phyloP scores from a whole-genome alignment of 2,797 vertebrate species.

The Heliangelus exortis region DNA sequence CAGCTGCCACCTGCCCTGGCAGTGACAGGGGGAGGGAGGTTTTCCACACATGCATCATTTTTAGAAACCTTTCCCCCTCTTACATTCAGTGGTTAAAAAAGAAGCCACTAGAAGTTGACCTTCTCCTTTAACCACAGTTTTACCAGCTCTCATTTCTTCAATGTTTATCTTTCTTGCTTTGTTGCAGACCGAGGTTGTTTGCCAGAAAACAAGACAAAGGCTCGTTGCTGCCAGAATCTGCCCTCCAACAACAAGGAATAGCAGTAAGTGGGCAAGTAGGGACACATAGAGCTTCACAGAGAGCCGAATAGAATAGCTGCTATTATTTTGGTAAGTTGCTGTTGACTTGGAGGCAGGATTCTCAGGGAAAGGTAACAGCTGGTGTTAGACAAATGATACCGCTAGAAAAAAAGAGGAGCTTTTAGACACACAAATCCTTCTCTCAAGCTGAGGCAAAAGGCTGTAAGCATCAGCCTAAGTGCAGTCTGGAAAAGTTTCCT shows the following conservation, averaged over 20 bases:
- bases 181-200: background rate
- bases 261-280: conserved; percentile 47
- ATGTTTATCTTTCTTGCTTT: conserved; percentile 5
- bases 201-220: conserved; percentile 61
- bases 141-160: background rate
- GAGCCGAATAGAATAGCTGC: conserved; percentile 35
- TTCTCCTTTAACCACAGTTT: background rate
- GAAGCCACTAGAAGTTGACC: background rate
- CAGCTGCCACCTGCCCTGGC: background rate
- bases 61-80: background rate
- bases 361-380: conserved; percentile 68
- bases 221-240: conserved; percentile 44
- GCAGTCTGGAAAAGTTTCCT: background rate
- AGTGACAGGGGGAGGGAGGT: no score
- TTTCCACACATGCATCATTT: background rate
- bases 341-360: conserved; percentile 60
- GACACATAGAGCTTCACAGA: conserved; percentile 41
- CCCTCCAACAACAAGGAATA: conserved; percentile 41
- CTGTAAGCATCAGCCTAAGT: background rate
- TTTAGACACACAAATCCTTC: conserved; percentile 35
- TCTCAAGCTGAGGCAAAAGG: background rate
- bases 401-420: conserved; percentile 46
- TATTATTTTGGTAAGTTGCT: conserved; percentile 61
- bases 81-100: background rate
- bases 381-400: conserved; percentile 67